Percentiles rank a stretch among this genome's conserved stretches.
phyloP scores from a whole-genome alignment of 35 echinoderm and acorn worm genomes.

The Diadema setosum region DNA sequence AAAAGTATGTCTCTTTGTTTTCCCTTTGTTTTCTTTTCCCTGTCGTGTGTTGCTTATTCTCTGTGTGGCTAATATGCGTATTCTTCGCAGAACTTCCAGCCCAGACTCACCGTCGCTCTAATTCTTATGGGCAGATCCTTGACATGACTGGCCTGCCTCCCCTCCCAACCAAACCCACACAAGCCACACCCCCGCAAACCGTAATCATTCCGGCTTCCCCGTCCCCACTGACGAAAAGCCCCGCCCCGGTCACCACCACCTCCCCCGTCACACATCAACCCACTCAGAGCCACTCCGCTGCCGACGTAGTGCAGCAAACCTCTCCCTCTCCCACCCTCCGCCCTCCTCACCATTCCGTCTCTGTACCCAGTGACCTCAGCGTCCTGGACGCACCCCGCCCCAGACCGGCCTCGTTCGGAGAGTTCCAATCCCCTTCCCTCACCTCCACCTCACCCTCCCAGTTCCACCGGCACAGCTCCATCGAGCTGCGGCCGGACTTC shows the following conservation, averaged over 20 bases:
- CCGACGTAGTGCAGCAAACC: neutral
- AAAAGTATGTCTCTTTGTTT: neutral
- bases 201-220: neutral
- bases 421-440: neutral
- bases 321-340: neutral
- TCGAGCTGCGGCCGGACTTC: neutral
- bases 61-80: neutral
- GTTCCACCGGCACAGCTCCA: neutral
- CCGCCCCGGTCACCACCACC: neutral
- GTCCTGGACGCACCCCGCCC: slow-evolving; percentile 7
- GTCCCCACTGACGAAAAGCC: too few species aligned
- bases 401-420: neutral
- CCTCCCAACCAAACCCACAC: neutral
- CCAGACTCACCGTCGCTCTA: slow-evolving; percentile 71
- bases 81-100: slow-evolving; percentile 16
- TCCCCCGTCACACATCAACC: neutral
- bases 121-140: slow-evolving; percentile 78
- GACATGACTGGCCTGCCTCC: neutral
- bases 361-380: slow-evolving; percentile 44
- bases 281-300: neutral
- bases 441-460: neutral
- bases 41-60: slow-evolving; percentile 31
- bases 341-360: slow-evolving; percentile 35
- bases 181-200: neutral
- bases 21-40: neutral